phyloP scores from a whole-genome alignment of 2,113 vertebrate species.

The Puffinus mauretanicus region DNA sequence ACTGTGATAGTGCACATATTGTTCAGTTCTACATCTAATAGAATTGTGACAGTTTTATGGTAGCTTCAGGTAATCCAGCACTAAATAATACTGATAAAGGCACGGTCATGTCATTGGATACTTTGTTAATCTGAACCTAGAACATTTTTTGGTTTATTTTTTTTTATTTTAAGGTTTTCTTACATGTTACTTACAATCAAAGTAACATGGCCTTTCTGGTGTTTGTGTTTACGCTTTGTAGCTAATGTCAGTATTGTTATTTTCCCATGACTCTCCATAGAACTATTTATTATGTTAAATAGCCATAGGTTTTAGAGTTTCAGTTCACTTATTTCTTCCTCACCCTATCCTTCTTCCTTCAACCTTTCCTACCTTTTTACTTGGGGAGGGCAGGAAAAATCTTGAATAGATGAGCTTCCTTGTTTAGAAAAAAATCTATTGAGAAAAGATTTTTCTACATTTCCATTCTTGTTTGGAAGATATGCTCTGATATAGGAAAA shows the following conservation, averaged over 20 bases:
- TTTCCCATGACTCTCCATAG: background rate
- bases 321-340: background rate
- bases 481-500: background rate
- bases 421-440: background rate
- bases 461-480: background rate
- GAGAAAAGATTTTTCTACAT: background rate
- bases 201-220: background rate
- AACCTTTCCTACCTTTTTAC: background rate
- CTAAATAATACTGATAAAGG: background rate
- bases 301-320: background rate
- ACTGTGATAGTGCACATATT: background rate
- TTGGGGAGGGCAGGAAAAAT: background rate
- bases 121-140: background rate
- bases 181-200: background rate
- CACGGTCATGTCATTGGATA: background rate
- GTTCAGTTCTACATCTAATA: background rate
- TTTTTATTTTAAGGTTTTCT: background rate
- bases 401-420: background rate
- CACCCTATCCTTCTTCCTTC: background rate
- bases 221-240: background rate
- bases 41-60: background rate
- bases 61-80: background rate
- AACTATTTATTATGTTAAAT: background rate
- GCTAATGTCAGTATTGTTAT: background rate
- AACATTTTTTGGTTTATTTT: background rate